Evolutionary conservation across 2,797 vertebrate genomes (phyloP), one percentile per base, ranked within the genome.

Genomic region (Limosa lapponica): DNA sequence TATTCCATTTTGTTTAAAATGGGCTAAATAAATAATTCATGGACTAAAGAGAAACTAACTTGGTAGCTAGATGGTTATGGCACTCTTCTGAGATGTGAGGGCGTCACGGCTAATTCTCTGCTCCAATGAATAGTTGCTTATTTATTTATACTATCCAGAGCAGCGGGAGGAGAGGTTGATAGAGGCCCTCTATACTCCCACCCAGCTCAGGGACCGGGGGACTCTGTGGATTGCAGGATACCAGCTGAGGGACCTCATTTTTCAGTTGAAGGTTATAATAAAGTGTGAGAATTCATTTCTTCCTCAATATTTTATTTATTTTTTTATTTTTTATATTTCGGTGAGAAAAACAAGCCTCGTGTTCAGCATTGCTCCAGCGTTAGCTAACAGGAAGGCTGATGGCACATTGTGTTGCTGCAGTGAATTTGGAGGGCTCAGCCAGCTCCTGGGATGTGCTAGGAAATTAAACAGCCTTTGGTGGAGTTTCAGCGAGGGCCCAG

Each of bases 11-110:
- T 36, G 34, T 61, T 74, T 34, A n/a, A 91, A 89, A 87, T 16
- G 67, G 74, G 64, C 74, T 91, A 59, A 83, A 90, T 95, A 78
- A 95, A 90, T 90, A 95, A 94, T 94, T 90, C 85, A 59, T 49
- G 52, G 82, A 2, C 62, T 69, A 6, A 87, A 82, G 89, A 82
- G 91, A 52, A 71, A 8, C 49, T 25, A 15, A 46, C 74, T 64
- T 80, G 87, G 85, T 83, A 90, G 92, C 73, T 70, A n/a, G 79
- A n/a, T 71, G 93, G 74, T 73, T 89, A 43, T 86, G 93, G 84
- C 71, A 37, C 54, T 65, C 83, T 77, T 61, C 70, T 62, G 89
- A 72, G 87, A 23, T 88, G 54, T 16, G 49, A 75, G 81, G 81
- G 70, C 28, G 16, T 78, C 75, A 77, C 1, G 6, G 90, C 59